A percentile compares a stretch with the other conserved stretches of the same genome.
phyloP scores from a whole-genome alignment of 2,113 vertebrate species.

The Ariopsis seemanni region DNA sequence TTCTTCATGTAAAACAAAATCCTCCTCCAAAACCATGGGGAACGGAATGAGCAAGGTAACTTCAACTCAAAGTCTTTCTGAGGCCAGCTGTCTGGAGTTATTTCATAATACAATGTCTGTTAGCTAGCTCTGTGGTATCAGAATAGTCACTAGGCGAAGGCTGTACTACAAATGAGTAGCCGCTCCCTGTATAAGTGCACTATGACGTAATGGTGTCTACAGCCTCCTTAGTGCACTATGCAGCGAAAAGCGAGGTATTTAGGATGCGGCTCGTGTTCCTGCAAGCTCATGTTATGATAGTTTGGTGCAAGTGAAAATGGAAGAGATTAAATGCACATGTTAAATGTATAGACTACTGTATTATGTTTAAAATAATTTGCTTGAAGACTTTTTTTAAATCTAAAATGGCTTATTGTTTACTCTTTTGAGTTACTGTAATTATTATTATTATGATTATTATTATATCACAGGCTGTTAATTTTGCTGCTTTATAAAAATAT shows the following conservation, averaged over 20 bases:
- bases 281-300: not conserved
- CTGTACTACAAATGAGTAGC: not conserved
- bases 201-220: not conserved
- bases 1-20: not conserved
- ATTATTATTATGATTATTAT: not conserved
- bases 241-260: not conserved
- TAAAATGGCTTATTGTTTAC: not conserved
- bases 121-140: not conserved
- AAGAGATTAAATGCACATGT: not conserved
- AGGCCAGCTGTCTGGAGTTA: not conserved
- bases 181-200: not conserved
- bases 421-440: not conserved
- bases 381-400: not conserved
- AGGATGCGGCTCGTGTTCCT: not conserved
- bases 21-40: constrained; percentile 62
- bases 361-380: not conserved
- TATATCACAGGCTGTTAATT: not conserved
- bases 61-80: not conserved
- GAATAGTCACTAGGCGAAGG: not conserved
- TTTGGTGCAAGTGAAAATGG: not conserved
- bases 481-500: not conserved
- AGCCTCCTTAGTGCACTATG: not conserved
- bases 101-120: not conserved
- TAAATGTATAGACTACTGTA: not conserved
- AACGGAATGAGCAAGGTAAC: constrained; percentile 78